A percentile compares a stretch with the other conserved stretches of the same genome.
These are phyloP conservation scores for Caiman crocodilus DNA, from an alignment of 2,797 vertebrate genomes.

Conservation along the genomic window DNA sequence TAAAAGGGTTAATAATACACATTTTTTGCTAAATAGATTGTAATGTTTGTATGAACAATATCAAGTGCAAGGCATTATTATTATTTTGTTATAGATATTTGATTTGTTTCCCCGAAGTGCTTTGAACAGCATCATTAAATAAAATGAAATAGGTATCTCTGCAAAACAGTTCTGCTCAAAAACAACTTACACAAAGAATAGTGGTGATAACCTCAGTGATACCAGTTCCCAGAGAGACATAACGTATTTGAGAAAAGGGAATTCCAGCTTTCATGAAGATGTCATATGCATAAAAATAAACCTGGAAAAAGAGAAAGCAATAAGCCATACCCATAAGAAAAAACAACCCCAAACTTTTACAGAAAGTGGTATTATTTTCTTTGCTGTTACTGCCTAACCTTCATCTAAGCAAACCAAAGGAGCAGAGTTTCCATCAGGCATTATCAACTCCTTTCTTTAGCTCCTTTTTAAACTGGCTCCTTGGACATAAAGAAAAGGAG, in stretches of 20 bases:
- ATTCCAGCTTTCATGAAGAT: slow-evolving; percentile 86
- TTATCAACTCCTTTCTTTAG: no score
- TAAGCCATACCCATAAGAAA: neutral
- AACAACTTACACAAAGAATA: slow-evolving; percentile 82
- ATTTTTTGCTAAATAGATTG: neutral
- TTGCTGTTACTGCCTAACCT: neutral
- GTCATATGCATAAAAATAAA: slow-evolving; percentile 87
- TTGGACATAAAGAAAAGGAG: no score
- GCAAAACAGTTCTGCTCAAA: neutral
- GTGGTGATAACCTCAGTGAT: slow-evolving; percentile 81
- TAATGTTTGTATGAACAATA: neutral
- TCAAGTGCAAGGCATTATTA: accelerated
- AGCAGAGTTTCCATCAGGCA: slow-evolving; percentile 56
- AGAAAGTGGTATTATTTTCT: slow-evolving; percentile 81
- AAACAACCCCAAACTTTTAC: neutral
- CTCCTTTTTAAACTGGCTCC: no score
- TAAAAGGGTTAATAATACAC: neutral
- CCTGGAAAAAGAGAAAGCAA: slow-evolving; percentile 65
- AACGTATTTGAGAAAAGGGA: slow-evolving; percentile 73
- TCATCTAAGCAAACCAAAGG: neutral
- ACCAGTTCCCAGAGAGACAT: slow-evolving; percentile 82
- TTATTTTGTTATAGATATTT: neutral
- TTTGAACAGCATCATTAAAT: neutral
- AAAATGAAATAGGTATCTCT: neutral
- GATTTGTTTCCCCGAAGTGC: neutral